Percentiles rank a stretch among this genome's conserved stretches.
Conservation (phyloP, 2,113 vertebrate genomes). For the Dicaeum eximium region DNA sequence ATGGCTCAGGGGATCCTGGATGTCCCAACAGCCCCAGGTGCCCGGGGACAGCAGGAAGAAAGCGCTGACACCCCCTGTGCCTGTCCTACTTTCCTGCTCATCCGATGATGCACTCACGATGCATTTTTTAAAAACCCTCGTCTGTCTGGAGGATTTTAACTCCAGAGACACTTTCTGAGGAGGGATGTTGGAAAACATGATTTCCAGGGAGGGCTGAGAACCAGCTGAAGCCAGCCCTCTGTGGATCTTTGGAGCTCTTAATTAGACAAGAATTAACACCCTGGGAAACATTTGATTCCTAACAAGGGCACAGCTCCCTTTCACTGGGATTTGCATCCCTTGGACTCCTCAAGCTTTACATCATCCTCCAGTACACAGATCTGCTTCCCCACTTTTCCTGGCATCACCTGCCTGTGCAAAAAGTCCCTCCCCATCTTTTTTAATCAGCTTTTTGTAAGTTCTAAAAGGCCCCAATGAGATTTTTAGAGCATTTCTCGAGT, state of each 20-base stretch:
- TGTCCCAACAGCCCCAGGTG: not conserved
- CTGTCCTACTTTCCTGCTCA: slow-evolving; percentile 49
- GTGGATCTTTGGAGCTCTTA: not conserved
- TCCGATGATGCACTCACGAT: not conserved
- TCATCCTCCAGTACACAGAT: not conserved
- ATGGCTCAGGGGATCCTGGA: not conserved
- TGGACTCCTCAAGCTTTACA: not conserved
- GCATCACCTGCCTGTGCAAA: not conserved
- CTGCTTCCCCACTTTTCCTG: not conserved
- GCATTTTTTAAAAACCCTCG: slow-evolving; percentile 18
- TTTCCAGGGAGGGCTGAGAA: slow-evolving; percentile 6
- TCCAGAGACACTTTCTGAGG: not conserved
- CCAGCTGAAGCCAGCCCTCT: not conserved
- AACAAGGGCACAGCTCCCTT: not conserved
- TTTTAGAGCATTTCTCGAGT: not conserved
- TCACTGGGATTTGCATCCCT: not conserved
- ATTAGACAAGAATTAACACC: slow-evolving; percentile 26
- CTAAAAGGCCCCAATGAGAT: not conserved
- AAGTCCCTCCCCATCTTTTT: not conserved
- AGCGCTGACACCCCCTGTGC: not conserved
- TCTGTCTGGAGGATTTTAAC: slow-evolving; percentile 37
- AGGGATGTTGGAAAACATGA: not conserved
- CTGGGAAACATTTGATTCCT: not conserved
- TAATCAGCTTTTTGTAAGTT: not conserved
- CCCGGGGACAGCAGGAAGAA: not conserved